Conservation (phyloP, 2,888 invertebrate species). For the Tholera decimalis region DNA sequence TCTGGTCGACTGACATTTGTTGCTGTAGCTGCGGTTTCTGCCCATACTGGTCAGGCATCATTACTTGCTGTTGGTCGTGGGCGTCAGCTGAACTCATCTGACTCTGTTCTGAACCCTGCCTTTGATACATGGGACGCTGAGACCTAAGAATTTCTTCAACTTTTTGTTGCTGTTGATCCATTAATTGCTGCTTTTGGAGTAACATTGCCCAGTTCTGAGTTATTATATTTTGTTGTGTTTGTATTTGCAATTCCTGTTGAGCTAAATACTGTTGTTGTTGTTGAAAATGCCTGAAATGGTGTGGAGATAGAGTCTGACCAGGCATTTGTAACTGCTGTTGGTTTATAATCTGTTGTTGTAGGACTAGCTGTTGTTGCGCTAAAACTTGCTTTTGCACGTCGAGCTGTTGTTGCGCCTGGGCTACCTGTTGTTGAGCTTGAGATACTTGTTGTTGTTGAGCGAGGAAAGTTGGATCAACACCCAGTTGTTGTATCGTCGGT, state of each 20-base stretch:
- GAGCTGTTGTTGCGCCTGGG: slow-evolving; percentile 87
- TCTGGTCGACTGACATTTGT: slow-evolving; percentile 85
- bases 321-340: slow-evolving; percentile 86
- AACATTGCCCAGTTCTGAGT: slow-evolving; percentile 90
- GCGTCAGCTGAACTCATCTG: slow-evolving; percentile 83
- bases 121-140: slow-evolving; percentile 84
- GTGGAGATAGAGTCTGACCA: slow-evolving; percentile 88
- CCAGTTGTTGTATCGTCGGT: slow-evolving; percentile 73
- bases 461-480: slow-evolving; percentile 81
- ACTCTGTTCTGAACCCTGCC: slow-evolving; percentile 88
- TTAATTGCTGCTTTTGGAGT: slow-evolving; percentile 88
- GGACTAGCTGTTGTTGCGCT: slow-evolving; percentile 86
- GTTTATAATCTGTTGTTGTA: slow-evolving; percentile 87
- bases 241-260: slow-evolving; percentile 89
- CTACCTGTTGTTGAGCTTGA: slow-evolving; percentile 87
- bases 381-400: slow-evolving; percentile 89
- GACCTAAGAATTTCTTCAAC: slow-evolving; percentile 83
- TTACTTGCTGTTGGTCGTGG: slow-evolving; percentile 81
- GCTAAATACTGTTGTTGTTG: slow-evolving; percentile 89
- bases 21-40: slow-evolving; percentile 80
- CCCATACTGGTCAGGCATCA: slow-evolving; percentile 75
- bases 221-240: slow-evolving; percentile 90
- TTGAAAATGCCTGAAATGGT: slow-evolving; percentile 81
- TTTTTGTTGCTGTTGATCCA: slow-evolving; percentile 90
- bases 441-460: slow-evolving; percentile 87